phyloP scores from a whole-genome alignment of 2,113 vertebrate species.

The Clinocottus analis region DNA sequence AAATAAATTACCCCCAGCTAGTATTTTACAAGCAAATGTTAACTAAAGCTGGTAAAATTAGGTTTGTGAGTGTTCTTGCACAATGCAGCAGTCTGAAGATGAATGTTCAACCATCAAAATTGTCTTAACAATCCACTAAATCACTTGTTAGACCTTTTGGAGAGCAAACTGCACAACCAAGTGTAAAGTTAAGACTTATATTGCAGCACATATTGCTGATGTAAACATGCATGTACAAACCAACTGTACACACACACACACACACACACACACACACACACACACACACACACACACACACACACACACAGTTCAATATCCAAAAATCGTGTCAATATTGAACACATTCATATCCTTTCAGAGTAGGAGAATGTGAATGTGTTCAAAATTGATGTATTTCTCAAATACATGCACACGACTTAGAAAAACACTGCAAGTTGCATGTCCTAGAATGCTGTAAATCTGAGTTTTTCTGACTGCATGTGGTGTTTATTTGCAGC shows the following conservation, averaged over 20 bases:
- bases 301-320: constrained; percentile 16
- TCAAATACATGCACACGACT: neutral
- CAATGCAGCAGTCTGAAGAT: neutral
- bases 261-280: constrained; percentile 2
- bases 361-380: neutral
- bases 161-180: neutral
- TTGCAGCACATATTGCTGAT: neutral
- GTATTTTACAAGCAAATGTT: neutral
- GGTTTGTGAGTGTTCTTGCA: constrained; percentile 22
- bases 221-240: constrained; percentile 16
- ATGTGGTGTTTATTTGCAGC: constrained; percentile 26
- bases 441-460: constrained; percentile 13
- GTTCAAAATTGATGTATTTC: too few species aligned
- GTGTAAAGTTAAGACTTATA: neutral
- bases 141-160: neutral
- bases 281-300: constrained; percentile 2
- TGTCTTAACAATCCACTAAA: neutral
- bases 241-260: neutral
- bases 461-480: neutral
- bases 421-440: constrained; percentile 18
- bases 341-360: neutral
- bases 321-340: neutral
- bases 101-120: neutral
- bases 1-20: neutral
- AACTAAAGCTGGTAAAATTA: neutral